These are phyloP conservation scores for Punctoribates punctum DNA, from an alignment of 2,888 invertebrate genomes.

Conservation along the genomic window DNA sequence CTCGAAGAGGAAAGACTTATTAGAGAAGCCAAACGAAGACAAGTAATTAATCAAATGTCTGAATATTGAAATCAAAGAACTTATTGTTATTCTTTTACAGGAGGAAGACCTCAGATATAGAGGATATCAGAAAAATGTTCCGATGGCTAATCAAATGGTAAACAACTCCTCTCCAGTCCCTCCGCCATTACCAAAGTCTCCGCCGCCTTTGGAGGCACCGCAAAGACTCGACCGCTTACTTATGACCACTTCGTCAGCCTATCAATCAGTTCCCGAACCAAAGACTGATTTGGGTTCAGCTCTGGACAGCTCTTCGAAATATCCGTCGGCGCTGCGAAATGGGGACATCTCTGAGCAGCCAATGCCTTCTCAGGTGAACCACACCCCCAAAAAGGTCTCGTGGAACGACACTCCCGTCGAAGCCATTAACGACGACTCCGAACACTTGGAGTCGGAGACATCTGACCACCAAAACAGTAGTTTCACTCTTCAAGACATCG, in stretches of 20 bases:
- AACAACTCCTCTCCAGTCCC: slow-evolving; percentile 48
- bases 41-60: slow-evolving; percentile 49
- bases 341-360: neutral
- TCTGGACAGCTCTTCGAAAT: slow-evolving; percentile 27
- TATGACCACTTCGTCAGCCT: slow-evolving; percentile 31
- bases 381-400: slow-evolving; percentile 41
- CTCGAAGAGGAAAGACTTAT: slow-evolving; percentile 55
- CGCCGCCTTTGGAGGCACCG: slow-evolving; percentile 49
- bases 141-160: neutral
- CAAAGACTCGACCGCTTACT: slow-evolving; percentile 45
- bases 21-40: slow-evolving; percentile 55
- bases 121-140: slow-evolving; percentile 26
- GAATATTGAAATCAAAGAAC: too few relatives aligned
- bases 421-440: neutral
- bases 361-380: neutral
- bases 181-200: slow-evolving; percentile 51
- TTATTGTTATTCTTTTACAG: neutral
- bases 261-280: slow-evolving; percentile 13
- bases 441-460: slow-evolving; percentile 42
- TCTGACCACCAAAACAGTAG: slow-evolving; percentile 48
- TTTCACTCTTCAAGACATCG: slow-evolving; percentile 50
- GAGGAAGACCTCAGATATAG: slow-evolving; percentile 36
- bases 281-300: neutral
- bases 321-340: slow-evolving; percentile 36
- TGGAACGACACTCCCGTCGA: slow-evolving; percentile 42